A percentile compares a stretch with the other conserved stretches of the same genome.
Evolutionary conservation across 2,113 vertebrate species (phyloP).

Genomic region (Otocyon megalotis): DNA sequence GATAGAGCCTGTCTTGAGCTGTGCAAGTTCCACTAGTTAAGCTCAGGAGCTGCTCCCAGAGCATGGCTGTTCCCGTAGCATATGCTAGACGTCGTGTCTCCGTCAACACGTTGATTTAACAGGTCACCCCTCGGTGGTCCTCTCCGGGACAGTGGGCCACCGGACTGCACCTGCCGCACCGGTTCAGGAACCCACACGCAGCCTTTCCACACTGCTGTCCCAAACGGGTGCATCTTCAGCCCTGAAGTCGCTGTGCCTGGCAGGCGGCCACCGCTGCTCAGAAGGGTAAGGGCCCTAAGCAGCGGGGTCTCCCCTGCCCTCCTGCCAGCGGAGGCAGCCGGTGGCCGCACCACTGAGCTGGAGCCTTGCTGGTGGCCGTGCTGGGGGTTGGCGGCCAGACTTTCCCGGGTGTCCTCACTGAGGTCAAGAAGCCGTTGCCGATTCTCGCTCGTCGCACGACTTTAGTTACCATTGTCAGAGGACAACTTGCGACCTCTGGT

Average conservation of each 20-base stretch:
- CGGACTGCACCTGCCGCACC: too few species aligned
- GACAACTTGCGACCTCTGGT: too few species aligned
- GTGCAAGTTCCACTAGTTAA: slow-evolving; percentile 38
- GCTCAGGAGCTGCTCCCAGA: slow-evolving; percentile 1
- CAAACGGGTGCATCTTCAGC: not conserved
- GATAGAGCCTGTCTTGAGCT: not conserved
- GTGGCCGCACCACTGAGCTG: too few species aligned
- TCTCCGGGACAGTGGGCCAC: too few species aligned
- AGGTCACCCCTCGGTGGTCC: not conserved
- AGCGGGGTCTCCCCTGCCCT: too few species aligned
- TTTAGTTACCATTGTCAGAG: too few species aligned
- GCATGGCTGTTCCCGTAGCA: slow-evolving; percentile 30
- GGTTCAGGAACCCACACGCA: not conserved
- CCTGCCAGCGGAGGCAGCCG: too few species aligned
- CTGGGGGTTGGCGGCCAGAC: too few species aligned
- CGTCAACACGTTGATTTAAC: not conserved
- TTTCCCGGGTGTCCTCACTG: too few species aligned
- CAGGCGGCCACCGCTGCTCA: not conserved
- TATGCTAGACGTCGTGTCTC: slow-evolving; percentile 28
- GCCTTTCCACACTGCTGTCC: slow-evolving; percentile 22
- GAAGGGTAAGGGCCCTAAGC: not conserved
- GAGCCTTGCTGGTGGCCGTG: too few species aligned
- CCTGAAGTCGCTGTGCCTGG: not conserved
- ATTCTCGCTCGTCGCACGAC: too few species aligned
- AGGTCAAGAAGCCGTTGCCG: too few species aligned